Evolutionary conservation across 2,113 vertebrate species (phyloP).

Genomic region (Ictidomys tridecemlineatus): DNA sequence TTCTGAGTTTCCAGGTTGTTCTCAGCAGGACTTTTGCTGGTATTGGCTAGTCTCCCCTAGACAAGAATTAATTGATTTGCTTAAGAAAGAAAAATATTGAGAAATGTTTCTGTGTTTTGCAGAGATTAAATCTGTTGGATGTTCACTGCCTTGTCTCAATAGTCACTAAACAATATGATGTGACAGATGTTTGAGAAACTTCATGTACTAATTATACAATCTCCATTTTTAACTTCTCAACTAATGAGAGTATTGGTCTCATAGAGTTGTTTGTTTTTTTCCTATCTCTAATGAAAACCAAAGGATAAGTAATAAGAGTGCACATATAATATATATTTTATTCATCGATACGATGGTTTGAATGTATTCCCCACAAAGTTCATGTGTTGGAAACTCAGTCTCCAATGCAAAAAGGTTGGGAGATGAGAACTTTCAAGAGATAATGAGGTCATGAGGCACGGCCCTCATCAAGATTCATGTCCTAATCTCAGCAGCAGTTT

Average conservation of each 20-base stretch:
- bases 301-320: background rate
- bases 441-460: background rate
- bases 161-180: conserved; percentile 81
- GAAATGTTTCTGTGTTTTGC: conserved; percentile 72
- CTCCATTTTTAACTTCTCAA: conserved; percentile 53
- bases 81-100: conserved; percentile 75
- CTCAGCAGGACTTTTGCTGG: conserved; percentile 25
- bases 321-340: background rate
- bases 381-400: background rate
- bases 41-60: conserved; percentile 21
- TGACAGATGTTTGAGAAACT: conserved; percentile 82
- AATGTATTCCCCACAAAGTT: background rate
- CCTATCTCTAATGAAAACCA: background rate
- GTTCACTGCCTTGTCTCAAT: conserved; percentile 74
- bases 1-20: background rate
- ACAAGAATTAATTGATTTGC: conserved; percentile 57
- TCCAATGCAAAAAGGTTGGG: background rate
- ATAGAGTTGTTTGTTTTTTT: background rate
- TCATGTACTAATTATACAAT: conserved; percentile 66
- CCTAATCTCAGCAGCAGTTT: background rate
- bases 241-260: conserved; percentile 55
- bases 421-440: background rate
- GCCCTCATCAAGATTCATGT: background rate
- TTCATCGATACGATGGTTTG: background rate
- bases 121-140: conserved; percentile 77